Conservation (phyloP, 2,113 vertebrate genomes). For the Pterocles orientalis region DNA sequence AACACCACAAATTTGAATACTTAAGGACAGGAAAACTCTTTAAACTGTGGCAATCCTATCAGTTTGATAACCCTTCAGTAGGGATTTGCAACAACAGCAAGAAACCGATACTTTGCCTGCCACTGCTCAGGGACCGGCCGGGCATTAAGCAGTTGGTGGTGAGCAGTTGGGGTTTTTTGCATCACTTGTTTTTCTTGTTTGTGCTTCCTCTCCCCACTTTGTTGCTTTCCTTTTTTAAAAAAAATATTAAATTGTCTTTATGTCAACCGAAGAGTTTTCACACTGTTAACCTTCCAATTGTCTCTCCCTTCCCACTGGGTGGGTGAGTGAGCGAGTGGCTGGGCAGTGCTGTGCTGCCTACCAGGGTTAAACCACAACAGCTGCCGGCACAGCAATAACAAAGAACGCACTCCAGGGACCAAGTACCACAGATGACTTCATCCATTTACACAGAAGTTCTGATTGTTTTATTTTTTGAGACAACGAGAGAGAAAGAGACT, state of each 20-base stretch:
- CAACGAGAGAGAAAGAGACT: background rate
- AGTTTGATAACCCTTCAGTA: background rate
- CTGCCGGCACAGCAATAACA: too few relatives aligned
- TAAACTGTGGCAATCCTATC: background rate
- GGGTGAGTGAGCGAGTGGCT: background rate
- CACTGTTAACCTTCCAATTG: background rate
- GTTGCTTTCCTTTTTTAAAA: too few relatives aligned
- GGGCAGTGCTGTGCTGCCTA: background rate
- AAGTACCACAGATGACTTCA: background rate
- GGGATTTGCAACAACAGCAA: background rate
- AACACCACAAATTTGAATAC: background rate
- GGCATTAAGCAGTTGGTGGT: background rate
- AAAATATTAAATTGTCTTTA: too few relatives aligned
- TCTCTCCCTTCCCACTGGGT: background rate
- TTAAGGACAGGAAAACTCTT: background rate
- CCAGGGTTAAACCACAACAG: accelerated
- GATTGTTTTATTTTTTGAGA: background rate
- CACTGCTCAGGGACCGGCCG: background rate
- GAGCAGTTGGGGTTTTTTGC: background rate
- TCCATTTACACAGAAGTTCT: background rate
- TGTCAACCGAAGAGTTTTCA: background rate
- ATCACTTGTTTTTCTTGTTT: background rate
- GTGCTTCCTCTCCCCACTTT: accelerated
- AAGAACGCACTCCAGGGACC: background rate
- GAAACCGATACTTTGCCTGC: background rate